Evolutionary conservation across 1,140 invertebrate species (phyloP), one percentile per base, ranked within the genome.

Genomic region (Euwallacea similis): DNA sequence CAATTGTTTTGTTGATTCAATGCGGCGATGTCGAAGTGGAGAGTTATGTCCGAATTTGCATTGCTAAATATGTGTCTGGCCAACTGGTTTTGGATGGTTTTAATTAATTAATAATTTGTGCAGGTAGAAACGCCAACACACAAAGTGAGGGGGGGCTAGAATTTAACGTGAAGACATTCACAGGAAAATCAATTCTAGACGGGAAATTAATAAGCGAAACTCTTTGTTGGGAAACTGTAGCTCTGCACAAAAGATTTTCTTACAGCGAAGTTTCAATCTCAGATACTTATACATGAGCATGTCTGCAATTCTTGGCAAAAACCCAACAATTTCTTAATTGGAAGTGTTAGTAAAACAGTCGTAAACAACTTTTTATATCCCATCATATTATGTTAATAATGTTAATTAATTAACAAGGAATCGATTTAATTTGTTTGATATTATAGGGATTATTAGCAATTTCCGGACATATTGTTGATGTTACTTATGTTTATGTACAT

Each of bases 341-440:
- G 58, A 60, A 60, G 21, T 60, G 41, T 8, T 10, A 10, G 7
- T 64, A 47, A 54, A 64, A 47, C 44, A 13, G 50, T 64, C 50
- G 62, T 64, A 64, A 64, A 64, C 62, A 64, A 50, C 15, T 8
- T 60, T 41, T 60, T 16, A 60, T 41, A 60, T 60, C 21, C 11
- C 16, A 64, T 13, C 16, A 54, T n/a, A 64, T 13, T 10, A 50
- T 6, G 47, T 50, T 33, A 33, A 33, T 33, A 33, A 33, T 33
- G 21, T 4, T 33, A 33, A 33, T 33, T 33, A 33, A 33, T 33
- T 33, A 33, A 33, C 21, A 33, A 33, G 1, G 21, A 33, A 33
- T 33, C 21, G 21, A 33, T 4, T 33, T 33, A 33, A 33, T 33
- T 33, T 33, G 21, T 2, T 33, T 33, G 21, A 1, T 33, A 2